Conservation (phyloP, 2,888 invertebrate species). For the Melanostoma mellinum region DNA sequence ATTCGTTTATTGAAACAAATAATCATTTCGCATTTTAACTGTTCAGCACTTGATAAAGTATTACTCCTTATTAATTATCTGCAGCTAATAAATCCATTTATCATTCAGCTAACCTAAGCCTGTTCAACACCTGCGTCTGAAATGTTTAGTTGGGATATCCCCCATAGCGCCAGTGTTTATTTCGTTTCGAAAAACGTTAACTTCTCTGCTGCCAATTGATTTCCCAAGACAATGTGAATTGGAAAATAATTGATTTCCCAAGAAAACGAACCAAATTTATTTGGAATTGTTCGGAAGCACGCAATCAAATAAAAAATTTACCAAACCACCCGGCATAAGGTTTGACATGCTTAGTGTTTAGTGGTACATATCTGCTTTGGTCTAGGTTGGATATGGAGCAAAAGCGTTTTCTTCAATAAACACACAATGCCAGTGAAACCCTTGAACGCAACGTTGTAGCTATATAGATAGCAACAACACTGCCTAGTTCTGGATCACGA, state of each 20-base stretch:
- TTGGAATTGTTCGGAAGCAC: conserved; percentile 50
- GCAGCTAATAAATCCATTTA: conserved; percentile 52
- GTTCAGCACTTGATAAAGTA: conserved; percentile 40
- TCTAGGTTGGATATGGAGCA: no score
- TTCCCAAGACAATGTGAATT: conserved; percentile 50
- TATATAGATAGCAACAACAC: not conserved
- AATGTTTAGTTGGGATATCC: conserved; percentile 6
- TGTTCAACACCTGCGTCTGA: conserved; percentile 41
- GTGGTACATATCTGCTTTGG: no score
- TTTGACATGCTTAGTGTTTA: not conserved
- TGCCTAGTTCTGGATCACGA: conserved; percentile 29
- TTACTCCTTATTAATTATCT: conserved; percentile 33
- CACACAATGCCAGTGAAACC: no score
- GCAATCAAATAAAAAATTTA: conserved; percentile 61
- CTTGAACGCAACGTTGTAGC: no score
- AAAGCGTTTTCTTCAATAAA: no score
- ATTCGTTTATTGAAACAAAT: conserved; percentile 28
- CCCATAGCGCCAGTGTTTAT: not conserved
- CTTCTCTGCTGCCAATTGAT: conserved; percentile 52
- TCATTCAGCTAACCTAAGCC: conserved; percentile 35
- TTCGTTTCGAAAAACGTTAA: conserved; percentile 1
- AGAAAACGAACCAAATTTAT: conserved; percentile 62
- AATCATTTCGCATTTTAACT: conserved; percentile 8
- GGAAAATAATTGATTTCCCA: conserved; percentile 59
- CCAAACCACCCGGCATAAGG: not conserved